phyloP scores from a whole-genome alignment of 2,797 vertebrate genomes.

The Xenopus petersii region DNA sequence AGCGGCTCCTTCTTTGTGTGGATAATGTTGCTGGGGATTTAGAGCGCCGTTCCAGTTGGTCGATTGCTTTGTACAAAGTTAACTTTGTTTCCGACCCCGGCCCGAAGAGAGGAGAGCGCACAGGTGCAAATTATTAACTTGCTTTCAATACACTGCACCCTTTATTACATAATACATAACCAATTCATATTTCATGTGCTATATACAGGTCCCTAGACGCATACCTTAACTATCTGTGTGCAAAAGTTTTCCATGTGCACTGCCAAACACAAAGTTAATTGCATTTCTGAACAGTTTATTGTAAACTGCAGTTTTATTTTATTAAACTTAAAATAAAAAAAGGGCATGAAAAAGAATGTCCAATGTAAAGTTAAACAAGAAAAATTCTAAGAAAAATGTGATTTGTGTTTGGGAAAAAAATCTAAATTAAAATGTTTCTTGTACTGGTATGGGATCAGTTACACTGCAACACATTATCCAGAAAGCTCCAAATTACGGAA shows the following conservation, averaged over 20 bases:
- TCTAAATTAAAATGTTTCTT: too few relatives aligned
- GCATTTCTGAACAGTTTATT: too few relatives aligned
- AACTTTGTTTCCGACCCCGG: slow-evolving; percentile 24
- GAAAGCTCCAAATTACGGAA: too few relatives aligned
- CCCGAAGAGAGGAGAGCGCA: neutral
- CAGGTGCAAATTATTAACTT: slow-evolving; percentile 15
- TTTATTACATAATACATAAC: neutral
- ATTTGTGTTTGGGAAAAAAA: too few relatives aligned
- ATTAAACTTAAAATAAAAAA: too few relatives aligned
- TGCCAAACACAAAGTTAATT: too few relatives aligned
- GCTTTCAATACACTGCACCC: neutral
- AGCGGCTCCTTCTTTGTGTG: slow-evolving; percentile 10
- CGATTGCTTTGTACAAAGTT: slow-evolving; percentile 21
- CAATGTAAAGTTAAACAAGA: too few relatives aligned
- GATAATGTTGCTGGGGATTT: slow-evolving; percentile 26
- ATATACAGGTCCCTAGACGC: slow-evolving; percentile 2
- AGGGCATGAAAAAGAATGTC: too few relatives aligned
- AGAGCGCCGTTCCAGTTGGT: slow-evolving; percentile 13
- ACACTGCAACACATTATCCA: too few relatives aligned
- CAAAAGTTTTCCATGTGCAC: neutral
- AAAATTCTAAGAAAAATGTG: too few relatives aligned
- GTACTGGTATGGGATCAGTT: too few relatives aligned
- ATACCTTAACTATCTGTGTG: slow-evolving; percentile 47
- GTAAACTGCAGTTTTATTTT: too few relatives aligned
- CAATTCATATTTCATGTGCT: slow-evolving; percentile 6